Evolutionary conservation across 1,140 invertebrate species (phyloP).

Genomic region (Cherax quadricarinatus): DNA sequence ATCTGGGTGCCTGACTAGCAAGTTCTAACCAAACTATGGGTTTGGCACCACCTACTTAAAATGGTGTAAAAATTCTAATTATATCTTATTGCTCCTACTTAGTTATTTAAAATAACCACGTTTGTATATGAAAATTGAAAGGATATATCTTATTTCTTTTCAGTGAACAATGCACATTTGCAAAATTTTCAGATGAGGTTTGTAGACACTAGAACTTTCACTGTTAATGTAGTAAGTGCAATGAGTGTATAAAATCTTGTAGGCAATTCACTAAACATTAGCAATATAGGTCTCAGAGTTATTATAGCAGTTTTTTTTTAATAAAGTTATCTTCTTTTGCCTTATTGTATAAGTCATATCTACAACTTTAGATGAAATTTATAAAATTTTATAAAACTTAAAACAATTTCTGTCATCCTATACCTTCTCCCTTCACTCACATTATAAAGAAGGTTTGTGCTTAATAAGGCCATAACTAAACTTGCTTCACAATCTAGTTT

Average conservation of each 20-base stretch:
- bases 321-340: background rate
- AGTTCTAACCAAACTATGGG: too few relatives aligned
- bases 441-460: conserved; percentile 14
- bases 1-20: too few relatives aligned
- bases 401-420: conserved; percentile 2
- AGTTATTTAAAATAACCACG: background rate
- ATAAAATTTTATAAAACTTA: conserved; percentile 9
- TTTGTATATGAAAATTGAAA: too few relatives aligned
- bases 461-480: conserved; percentile 40
- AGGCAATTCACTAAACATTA: too few relatives aligned
- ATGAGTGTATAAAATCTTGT: background rate
- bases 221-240: background rate
- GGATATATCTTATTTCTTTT: too few relatives aligned
- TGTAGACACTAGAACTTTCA: background rate
- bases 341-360: background rate
- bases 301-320: background rate
- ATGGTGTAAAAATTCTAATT: too few relatives aligned
- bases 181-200: background rate
- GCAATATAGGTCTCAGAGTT: background rate
- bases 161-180: background rate
- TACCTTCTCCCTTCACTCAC: background rate
- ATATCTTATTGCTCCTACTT: background rate
- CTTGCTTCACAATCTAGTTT: background rate
- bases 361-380: background rate
- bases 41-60: too few relatives aligned